These are phyloP conservation scores for Labeo catla DNA, from an alignment of 2,113 vertebrate genomes.

Conservation along the genomic window DNA sequence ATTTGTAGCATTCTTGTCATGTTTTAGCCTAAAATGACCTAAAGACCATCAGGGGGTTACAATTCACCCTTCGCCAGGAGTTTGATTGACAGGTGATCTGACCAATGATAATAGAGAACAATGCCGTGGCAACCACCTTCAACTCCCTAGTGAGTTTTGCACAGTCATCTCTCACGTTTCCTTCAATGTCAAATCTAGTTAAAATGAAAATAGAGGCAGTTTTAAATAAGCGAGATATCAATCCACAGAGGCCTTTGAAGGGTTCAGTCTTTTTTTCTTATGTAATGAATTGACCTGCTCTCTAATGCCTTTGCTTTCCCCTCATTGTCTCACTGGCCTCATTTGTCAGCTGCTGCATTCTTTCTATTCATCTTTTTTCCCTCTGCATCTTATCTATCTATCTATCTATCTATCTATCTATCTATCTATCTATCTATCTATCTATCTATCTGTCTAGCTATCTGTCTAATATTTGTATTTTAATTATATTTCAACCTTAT, in stretches of 20 bases:
- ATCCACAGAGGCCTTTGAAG: background rate
- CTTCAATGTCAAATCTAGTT: background rate
- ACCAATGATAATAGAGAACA: background rate
- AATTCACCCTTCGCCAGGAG: no score
- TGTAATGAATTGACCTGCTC: slow-evolving; percentile 3
- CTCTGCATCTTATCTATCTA: no score
- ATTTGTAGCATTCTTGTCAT: no score
- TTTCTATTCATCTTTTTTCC: background rate
- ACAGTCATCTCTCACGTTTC: background rate
- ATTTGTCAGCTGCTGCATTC: background rate
- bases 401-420: background rate
- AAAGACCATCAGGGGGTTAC: no score
- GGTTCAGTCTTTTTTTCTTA: background rate
- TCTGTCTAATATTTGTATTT: no score
- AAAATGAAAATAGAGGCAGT: background rate
- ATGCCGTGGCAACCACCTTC: background rate
- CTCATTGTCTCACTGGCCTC: background rate
- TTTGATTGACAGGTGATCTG: no score
- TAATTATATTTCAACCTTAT: no score
- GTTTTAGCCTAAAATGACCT: no score
- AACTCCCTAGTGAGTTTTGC: background rate
- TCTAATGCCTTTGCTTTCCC: background rate
- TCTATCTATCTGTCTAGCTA: background rate
- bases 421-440: background rate
- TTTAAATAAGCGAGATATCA: background rate